Conservation (phyloP, 2,113 vertebrate genomes). For the Cyprinodon tularosa region DNA sequence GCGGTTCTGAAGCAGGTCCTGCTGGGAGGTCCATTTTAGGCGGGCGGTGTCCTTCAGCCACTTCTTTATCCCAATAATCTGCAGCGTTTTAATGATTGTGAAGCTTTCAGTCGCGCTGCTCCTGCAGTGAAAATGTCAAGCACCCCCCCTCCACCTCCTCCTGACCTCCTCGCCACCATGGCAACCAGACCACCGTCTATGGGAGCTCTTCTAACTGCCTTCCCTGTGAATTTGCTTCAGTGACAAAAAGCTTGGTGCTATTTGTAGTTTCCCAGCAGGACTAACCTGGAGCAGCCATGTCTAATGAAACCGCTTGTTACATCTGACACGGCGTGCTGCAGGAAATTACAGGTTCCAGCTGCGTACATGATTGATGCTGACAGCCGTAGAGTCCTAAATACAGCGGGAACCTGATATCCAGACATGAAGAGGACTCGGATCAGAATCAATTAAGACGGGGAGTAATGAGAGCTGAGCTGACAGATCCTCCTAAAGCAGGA, state of each 20-base stretch:
- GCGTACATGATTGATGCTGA: conserved; percentile 28
- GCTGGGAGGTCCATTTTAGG: not conserved
- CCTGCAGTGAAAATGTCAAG: conserved; percentile 33
- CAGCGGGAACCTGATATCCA: not conserved
- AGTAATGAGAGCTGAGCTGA: not conserved
- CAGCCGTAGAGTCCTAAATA: conserved; percentile 26
- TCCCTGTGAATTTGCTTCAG: not conserved
- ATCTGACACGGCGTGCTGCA: conserved; percentile 15
- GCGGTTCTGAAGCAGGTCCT: too few species aligned
- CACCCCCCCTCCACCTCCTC: not conserved
- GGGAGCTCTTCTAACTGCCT: not conserved
- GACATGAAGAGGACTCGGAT: not conserved
- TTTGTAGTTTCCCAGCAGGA: conserved; percentile 19
- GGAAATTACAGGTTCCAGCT: conserved; percentile 44
- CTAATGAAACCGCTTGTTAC: conserved; percentile 45
- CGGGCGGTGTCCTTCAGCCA: not conserved
- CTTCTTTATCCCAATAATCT: not conserved
- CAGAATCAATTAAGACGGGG: not conserved
- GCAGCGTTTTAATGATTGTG: not conserved
- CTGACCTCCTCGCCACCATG: conserved; percentile 14
- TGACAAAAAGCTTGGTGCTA: conserved; percentile 21
- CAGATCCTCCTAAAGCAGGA: not conserved
- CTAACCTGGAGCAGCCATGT: not conserved
- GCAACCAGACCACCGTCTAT: conserved; percentile 19
- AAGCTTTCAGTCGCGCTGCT: conserved; percentile 1